Percentiles rank a stretch among this genome's conserved stretches.
phyloP scores from a whole-genome alignment of 2,113 vertebrate species.

The Stictonetta naevosa region DNA sequence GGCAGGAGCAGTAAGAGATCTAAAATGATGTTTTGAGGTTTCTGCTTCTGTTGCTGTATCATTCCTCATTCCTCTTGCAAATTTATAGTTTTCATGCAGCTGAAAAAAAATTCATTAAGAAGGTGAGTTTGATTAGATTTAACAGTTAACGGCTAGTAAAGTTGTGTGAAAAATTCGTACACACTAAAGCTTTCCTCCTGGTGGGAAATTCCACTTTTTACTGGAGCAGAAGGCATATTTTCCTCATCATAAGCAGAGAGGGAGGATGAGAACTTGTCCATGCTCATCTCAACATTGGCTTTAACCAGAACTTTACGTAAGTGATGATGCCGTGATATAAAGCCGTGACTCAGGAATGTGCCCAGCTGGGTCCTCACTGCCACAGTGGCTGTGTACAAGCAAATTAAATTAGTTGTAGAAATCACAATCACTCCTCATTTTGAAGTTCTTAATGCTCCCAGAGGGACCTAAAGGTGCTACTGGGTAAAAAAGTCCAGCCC shows the following conservation, averaged over 20 bases:
- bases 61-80: constrained; percentile 10
- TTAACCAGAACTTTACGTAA: background rate
- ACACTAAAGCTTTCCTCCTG: background rate
- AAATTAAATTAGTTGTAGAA: background rate
- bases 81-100: constrained; percentile 23
- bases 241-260: background rate
- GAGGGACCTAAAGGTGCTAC: background rate
- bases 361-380: background rate
- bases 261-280: background rate
- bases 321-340: background rate
- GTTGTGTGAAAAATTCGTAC: background rate
- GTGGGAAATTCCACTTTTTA: background rate
- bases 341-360: background rate
- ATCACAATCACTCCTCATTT: background rate
- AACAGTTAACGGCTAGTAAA: background rate
- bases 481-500: background rate
- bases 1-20: background rate
- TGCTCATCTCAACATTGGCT: background rate
- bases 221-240: background rate
- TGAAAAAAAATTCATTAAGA: background rate
- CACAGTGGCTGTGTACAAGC: background rate
- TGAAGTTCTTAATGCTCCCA: background rate
- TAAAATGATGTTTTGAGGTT: constrained; percentile 7
- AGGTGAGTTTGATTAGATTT: constrained; percentile 1
- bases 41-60: background rate